Base-by-base conservation (phyloP, 2,888 invertebrate genomes). In the Sisyra terminalis region DNA sequence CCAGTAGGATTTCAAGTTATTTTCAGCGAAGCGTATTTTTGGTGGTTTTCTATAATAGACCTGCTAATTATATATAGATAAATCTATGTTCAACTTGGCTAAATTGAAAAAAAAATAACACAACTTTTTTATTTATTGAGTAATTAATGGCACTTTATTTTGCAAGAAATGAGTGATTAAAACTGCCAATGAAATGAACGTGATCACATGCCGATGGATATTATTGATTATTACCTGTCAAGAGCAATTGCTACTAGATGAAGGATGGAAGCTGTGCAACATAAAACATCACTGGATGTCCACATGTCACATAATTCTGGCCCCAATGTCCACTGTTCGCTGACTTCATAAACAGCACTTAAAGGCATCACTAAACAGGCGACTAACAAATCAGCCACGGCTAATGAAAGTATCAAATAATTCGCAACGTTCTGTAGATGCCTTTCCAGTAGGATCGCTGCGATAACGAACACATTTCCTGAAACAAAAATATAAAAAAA, bases 391-490 rank as follows among this genome's bases (percentile, higher is more conserved):
- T 93, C 93, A 1, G 92, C 92, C 44, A 90, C 87, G 2, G 92
- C 92, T 59, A 93, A 67, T 14, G 89, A 82, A 47, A 90, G 71
- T 53, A 93, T 89, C 55, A 93, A 67, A 65, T 90, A 89, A 66
- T 92, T 90, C 45, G 87, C 86, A 29, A 88, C 87, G 54, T 80
- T 85, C 56, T 88, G 86, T 46, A 92, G 69, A 59, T 86, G 83
- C 50, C 84, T 69, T 60, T 90, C 93, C 52, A 89, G 66, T 46
- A 89, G 65, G 53, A 94, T 88, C 47, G 93, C 92, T 24, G 88
- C 84, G 64, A 93, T 90, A 55, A 94, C 93, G 65, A 93, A 88
- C 44, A 90, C 82, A 64, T 94, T 94, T 50, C 93, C 92, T 85
- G 70, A 4, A 63, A 65, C 49, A 44, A 41, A 45, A 50, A 47